Evolutionary conservation across 2,888 invertebrate genomes (phyloP).

Genomic region (Hymenopus coronatus): DNA sequence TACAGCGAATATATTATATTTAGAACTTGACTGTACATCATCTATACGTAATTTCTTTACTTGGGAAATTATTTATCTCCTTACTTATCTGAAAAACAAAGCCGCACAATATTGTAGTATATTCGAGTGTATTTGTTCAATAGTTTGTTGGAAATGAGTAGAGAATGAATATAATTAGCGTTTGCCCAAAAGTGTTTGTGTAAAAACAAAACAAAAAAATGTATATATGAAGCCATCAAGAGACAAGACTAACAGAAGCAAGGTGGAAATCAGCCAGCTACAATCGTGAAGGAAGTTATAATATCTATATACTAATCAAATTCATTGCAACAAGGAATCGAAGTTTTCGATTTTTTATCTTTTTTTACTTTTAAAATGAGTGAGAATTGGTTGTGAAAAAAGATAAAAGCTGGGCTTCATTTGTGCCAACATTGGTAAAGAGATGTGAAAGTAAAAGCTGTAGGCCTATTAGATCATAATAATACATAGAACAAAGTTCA

Average conservation of each 20-base stretch:
- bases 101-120: slow-evolving; percentile 31
- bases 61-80: slow-evolving; percentile 12
- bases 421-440: slow-evolving; percentile 22
- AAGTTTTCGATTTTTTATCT: slow-evolving; percentile 15
- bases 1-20: background rate
- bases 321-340: slow-evolving; percentile 2
- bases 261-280: background rate
- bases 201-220: slow-evolving; percentile 1
- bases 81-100: slow-evolving; percentile 23
- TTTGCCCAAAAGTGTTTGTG: background rate
- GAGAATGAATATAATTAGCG: background rate
- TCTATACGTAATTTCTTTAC: slow-evolving; percentile 1
- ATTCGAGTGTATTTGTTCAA: slow-evolving; percentile 29
- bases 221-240: background rate
- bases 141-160: slow-evolving; percentile 28
- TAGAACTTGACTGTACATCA: slow-evolving; percentile 27
- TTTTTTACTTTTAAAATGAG: slow-evolving; percentile 28
- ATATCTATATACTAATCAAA: background rate
- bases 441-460: slow-evolving; percentile 20
- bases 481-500: slow-evolving; percentile 24
- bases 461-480: slow-evolving; percentile 33
- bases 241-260: background rate
- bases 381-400: slow-evolving; percentile 31
- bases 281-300: background rate
- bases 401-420: background rate